Percentiles rank a stretch among this genome's conserved stretches.
phyloP scores from a whole-genome alignment of 1,140 invertebrate species.

The Cydia splendana region DNA sequence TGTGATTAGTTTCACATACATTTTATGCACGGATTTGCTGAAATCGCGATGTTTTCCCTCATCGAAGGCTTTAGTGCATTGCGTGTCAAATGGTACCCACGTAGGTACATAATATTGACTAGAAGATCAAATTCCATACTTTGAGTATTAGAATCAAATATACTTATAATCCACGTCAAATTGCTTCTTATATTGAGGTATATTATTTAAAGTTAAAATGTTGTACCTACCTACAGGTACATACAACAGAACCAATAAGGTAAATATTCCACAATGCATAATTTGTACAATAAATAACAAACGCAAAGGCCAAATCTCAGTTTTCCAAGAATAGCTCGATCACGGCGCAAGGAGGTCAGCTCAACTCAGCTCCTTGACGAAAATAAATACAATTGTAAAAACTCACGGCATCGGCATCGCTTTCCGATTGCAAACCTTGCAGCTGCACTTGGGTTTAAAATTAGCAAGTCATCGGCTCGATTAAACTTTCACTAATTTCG shows the following conservation, averaged over 20 bases:
- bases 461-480: not conserved
- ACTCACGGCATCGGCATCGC: not conserved
- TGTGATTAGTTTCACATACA: no score
- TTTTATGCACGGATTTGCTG: no score
- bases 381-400: conserved; percentile 20
- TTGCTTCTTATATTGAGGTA: no score
- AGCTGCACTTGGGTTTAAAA: conserved; percentile 1
- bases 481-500: conserved; percentile 3
- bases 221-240: no score
- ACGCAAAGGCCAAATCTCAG: not conserved
- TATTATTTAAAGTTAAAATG: no score
- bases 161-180: no score
- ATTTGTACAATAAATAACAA: not conserved
- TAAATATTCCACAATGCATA: not conserved
- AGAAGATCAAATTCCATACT: no score
- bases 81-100: no score
- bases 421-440: not conserved
- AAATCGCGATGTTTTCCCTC: no score
- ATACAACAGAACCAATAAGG: not conserved
- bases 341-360: not conserved
- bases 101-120: no score
- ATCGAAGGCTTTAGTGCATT: no score
- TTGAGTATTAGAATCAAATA: no score
- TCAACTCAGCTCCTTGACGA: conserved; percentile 10
- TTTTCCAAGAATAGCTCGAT: not conserved